Evolutionary conservation across 2,888 invertebrate genomes (phyloP).

Genomic region (Digitonthophagus gazella): DNA sequence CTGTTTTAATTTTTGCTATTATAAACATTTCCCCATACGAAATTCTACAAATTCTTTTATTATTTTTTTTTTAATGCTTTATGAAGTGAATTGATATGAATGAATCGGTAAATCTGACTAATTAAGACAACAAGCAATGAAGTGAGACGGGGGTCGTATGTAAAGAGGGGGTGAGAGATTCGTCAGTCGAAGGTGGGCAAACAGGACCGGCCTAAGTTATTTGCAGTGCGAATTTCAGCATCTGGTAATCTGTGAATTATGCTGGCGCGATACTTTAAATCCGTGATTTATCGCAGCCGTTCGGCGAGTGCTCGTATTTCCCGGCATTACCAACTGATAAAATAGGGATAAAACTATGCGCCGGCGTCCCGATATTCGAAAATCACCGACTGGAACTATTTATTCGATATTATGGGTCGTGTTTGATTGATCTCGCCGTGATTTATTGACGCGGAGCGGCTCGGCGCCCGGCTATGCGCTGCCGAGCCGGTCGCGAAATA

Average conservation of each 20-base stretch:
- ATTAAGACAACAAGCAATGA: too few relatives aligned
- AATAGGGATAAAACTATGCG: slow-evolving; percentile 42
- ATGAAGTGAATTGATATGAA: too few relatives aligned
- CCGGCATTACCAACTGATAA: slow-evolving; percentile 44
- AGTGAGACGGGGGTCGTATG: too few relatives aligned
- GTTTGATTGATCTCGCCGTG: slow-evolving; percentile 41
- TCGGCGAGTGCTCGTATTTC: slow-evolving; percentile 41
- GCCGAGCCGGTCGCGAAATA: slow-evolving; percentile 25
- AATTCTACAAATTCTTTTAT: too few relatives aligned
- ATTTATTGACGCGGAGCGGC: slow-evolving; percentile 31
- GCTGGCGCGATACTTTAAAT: slow-evolving; percentile 43
- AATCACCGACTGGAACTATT: slow-evolving; percentile 36
- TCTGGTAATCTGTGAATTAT: slow-evolving; percentile 49
- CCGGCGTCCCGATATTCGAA: slow-evolving; percentile 34
- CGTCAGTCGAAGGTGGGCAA: not conserved
- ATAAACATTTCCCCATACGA: not conserved
- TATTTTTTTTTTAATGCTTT: too few relatives aligned
- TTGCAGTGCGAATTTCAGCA: slow-evolving; percentile 41
- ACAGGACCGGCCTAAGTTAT: slow-evolving; percentile 40
- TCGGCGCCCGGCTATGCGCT: not conserved
- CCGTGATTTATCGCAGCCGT: slow-evolving; percentile 45
- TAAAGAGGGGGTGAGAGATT: too few relatives aligned
- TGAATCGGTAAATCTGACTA: too few relatives aligned
- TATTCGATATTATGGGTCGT: slow-evolving; percentile 45
- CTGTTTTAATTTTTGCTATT: not conserved